Evolutionary conservation across 2,113 vertebrate genomes (phyloP).

Genomic region (Arvicanthis niloticus): DNA sequence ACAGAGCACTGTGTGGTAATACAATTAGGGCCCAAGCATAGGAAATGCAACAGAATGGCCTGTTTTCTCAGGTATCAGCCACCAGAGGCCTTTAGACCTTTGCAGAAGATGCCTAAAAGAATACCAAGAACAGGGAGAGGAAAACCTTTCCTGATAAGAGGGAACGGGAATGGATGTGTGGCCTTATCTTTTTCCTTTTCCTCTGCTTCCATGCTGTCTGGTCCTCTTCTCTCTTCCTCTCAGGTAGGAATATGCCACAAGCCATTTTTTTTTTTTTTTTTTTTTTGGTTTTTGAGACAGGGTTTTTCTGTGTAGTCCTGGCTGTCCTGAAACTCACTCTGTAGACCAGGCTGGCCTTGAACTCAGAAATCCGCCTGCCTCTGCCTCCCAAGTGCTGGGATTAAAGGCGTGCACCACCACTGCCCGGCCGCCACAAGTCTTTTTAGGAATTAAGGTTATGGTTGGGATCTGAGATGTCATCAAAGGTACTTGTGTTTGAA

Average conservation of each 20-base stretch:
- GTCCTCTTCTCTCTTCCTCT: not conserved
- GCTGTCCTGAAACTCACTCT: no score
- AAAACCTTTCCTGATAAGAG: not conserved
- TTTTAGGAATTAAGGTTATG: not conserved
- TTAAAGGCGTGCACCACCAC: no score
- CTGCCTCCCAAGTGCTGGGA: no score
- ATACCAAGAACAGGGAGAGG: not conserved
- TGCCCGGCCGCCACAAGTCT: no score
- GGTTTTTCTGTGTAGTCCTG: no score
- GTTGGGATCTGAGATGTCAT: not conserved
- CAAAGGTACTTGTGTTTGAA: not conserved
- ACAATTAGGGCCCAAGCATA: not conserved
- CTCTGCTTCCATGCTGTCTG: not conserved
- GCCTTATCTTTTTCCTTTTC: not conserved
- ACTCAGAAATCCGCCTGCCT: no score
- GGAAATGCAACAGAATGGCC: rapidly evolving
- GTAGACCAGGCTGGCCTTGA: no score
- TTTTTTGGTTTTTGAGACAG: no score
- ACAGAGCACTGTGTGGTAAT: not conserved
- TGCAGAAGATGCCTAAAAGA: not conserved
- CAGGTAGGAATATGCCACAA: not conserved
- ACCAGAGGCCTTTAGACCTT: no score
- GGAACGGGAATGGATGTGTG: not conserved
- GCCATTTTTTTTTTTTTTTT: no score
- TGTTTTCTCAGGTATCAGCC: no score